Evolutionary conservation across 1,140 invertebrate genomes (phyloP), one percentile per base, ranked within the genome.

Genomic region (Colletes latitarsis): DNA sequence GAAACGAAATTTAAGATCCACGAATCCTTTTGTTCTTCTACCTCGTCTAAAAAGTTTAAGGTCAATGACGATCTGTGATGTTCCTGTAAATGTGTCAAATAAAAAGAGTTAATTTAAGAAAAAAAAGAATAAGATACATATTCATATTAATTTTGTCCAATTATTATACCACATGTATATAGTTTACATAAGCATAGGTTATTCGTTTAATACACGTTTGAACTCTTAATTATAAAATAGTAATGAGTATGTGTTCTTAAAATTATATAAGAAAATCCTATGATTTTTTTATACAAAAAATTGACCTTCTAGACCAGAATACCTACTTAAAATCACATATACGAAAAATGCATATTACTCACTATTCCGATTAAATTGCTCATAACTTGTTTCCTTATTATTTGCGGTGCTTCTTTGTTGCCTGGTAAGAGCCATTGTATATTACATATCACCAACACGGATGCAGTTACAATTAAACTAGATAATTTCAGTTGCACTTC

Each of bases 281-380:
- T 30, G 30, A 30, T 30, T 30, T 2, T n/a, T 30, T 30, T 30
- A 30, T 30, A 2, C 30, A 30, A 30, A 30, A 30, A 30, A 30
- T 30, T 30, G 30, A 30, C 30, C 30, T 30, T 30, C 30, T 2
- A 2, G 30, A 30, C 30, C 30, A 30, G 30, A 30, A 30, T 30
- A 30, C 0, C 30, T 30, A 30, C 30, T 30, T 30, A 30, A 30
- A 30, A 30, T 30, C 30, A 30, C 30, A 30, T 30, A 30, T 30
- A 30, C 30, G 30, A 67, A 55, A 70, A 55, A 19, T 15, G 53
- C 30, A 63, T 68, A 58, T 57, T 77, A 78, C 91, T 91, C 77
- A 95, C 94, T 77, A 94, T 91, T 81, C 94, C 94, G 3, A 95
- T 93, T 57, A 95, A 90, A 89, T 94, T 94, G 78, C 91, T 94